A percentile compares a stretch with the other conserved stretches of the same genome.
Conservation (phyloP, 2,113 vertebrate genomes). For the Pungitius pungitius region DNA sequence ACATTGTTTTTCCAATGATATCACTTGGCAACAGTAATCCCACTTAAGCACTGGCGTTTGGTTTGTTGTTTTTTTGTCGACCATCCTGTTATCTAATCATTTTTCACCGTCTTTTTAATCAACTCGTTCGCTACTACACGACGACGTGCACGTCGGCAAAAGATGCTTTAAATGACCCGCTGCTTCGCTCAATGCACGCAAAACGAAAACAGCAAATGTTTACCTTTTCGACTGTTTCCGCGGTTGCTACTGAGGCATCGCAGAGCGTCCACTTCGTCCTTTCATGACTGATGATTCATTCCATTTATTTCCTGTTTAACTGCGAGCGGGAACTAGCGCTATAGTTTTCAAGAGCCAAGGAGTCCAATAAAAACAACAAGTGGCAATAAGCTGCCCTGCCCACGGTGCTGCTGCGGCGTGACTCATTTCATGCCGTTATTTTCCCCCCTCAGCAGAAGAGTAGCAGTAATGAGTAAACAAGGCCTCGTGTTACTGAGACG, state of each 20-base stretch:
- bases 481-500: constrained; percentile 40
- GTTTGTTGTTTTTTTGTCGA: constrained; percentile 4
- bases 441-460: constrained; percentile 53
- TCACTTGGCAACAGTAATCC: constrained; percentile 16
- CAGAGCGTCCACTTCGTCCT: not conserved
- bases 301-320: constrained; percentile 37
- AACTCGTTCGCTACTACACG: not conserved
- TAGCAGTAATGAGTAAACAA: constrained; percentile 67
- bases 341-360: constrained; percentile 49
- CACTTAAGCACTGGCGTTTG: not conserved
- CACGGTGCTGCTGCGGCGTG: constrained; percentile 64
- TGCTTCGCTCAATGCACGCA: too few species aligned
- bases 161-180: not conserved
- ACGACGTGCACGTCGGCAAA: too few species aligned
- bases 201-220: not conserved
- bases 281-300: constrained; percentile 21
- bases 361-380: constrained; percentile 51
- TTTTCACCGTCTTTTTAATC: constrained; percentile 1
- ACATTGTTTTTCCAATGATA: constrained; percentile 32
- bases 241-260: not conserved
- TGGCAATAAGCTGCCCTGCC: constrained; percentile 55
- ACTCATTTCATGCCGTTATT: constrained; percentile 68
- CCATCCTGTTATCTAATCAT: not conserved
- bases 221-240: not conserved
- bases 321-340: constrained; percentile 24